Evolutionary conservation across 1,140 invertebrate genomes (phyloP), one percentile per base, ranked within the genome.

Genomic region (Chrysoperla carnea): DNA sequence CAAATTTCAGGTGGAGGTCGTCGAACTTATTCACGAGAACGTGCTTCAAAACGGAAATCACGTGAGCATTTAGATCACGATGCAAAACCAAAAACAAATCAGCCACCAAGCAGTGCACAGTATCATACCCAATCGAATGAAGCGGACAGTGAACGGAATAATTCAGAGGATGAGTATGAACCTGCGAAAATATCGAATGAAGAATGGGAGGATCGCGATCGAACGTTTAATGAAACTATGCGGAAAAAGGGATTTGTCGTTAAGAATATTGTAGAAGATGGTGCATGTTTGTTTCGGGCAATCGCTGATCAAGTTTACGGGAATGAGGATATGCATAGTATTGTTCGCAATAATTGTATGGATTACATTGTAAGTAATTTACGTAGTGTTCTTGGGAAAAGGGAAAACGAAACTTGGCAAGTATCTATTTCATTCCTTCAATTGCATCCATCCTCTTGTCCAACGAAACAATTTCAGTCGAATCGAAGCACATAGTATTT

Each of bases 281-380:
- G 89, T n/a, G 87, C 89, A 17, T 94, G 89, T 59, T 60, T 94
- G 7, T 94, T 94, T 60, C 67, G 90, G 52, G 84, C 90, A 13
- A 85, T 93, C 38, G 87, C 89, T 46, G 84, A 92, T 63, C 89
- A 93, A 67, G 78, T 94, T 29, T 93, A 85, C 62, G 89, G 90
- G 6, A 87, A 93, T 61, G 84, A 93, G 66, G 88, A 90, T 53
- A 89, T 92, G 83, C 88, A 94, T 60, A 67, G 69, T 43, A 68
- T 78, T 44, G 83, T 93, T 13, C 68, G 89, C 31, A 78, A 84
- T 53, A 75, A 87, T 50, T 93, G 88, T 58, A 89, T 93, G 77
- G 88, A 94, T 65, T 93, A 93, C 53, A 86, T 94, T 67, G 85
- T 89, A 65, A 71, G 73, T 63, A 42, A 8, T 43, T 37, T 23